A percentile compares a stretch with the other conserved stretches of the same genome.
phyloP scores from a whole-genome alignment of 2,113 vertebrate genomes.

The Dolichotis patagonum region DNA sequence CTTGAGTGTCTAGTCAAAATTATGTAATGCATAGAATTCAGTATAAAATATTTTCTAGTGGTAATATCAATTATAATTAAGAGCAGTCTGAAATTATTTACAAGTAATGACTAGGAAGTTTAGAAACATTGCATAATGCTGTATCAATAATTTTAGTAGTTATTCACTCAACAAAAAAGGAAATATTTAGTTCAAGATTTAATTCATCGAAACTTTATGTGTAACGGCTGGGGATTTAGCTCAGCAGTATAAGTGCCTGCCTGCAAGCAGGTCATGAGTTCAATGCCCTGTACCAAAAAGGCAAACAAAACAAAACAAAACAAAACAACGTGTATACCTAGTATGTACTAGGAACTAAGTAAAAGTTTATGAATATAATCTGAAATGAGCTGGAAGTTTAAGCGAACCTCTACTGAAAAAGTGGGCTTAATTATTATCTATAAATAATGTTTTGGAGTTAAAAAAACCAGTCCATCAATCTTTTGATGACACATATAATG shows the following conservation, averaged over 20 bases:
- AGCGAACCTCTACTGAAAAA: neutral
- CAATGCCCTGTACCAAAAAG: too few relatives aligned
- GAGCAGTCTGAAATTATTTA: neutral
- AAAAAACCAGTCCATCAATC: neutral
- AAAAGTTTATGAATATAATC: neutral
- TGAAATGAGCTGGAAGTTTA: neutral
- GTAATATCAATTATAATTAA: neutral
- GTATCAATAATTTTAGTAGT: neutral
- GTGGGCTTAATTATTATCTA: neutral
- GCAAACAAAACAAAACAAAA: too few relatives aligned
- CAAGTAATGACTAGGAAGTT: neutral
- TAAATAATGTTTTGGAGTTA: neutral
- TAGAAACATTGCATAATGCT: neutral
- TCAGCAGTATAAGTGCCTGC: too few relatives aligned
- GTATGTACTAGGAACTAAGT: neutral
- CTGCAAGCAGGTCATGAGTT: too few relatives aligned
- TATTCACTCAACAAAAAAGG: neutral
- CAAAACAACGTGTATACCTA: neutral
- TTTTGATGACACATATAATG: neutral
- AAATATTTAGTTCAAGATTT: neutral
- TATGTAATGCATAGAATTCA: neutral
- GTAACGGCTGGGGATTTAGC: too few relatives aligned
- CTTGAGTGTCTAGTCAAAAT: neutral
- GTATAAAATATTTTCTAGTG: neutral
- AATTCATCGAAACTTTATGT: neutral